Conservation (phyloP, 2,888 invertebrate genomes). For the Limulus polyphemus region DNA sequence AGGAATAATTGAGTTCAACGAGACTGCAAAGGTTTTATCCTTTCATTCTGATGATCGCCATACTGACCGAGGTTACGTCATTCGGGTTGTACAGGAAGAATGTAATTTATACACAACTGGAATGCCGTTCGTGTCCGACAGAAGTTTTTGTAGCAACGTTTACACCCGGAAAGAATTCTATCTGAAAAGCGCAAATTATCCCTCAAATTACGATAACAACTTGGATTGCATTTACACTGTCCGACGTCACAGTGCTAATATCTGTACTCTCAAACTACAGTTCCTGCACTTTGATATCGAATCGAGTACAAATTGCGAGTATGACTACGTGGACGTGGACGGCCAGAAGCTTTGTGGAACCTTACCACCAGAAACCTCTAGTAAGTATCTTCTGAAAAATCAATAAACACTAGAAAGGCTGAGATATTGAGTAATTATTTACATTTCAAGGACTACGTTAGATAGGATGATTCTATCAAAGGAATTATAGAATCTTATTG, state of each 20-base stretch:
- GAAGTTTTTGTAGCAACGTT: too few species aligned
- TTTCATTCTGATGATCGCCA: too few species aligned
- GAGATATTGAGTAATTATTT: background rate
- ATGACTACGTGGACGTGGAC: conserved; percentile 28
- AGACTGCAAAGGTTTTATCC: too few species aligned
- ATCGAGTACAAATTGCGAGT: conserved; percentile 23
- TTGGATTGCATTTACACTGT: conserved; percentile 25
- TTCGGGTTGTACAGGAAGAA: too few species aligned
- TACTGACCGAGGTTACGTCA: too few species aligned
- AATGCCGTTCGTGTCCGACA: too few species aligned
- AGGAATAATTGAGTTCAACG: too few species aligned
- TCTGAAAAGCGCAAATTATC: conserved; percentile 27
- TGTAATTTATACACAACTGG: too few species aligned
- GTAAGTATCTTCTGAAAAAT: background rate
- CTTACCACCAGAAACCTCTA: conserved; percentile 14
- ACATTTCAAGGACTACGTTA: background rate
- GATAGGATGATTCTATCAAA: too few species aligned
- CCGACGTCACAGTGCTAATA: conserved; percentile 6
- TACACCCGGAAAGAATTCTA: conserved; percentile 2
- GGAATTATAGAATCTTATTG: too few species aligned
- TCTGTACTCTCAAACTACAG: conserved; percentile 26
- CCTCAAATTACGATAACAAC: conserved; percentile 23
- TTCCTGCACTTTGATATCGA: conserved; percentile 26
- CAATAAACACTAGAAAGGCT: too few species aligned
- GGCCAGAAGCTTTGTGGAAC: conserved; percentile 27